Conservation (phyloP, 2,113 vertebrate species). For the Zingel zingel region DNA sequence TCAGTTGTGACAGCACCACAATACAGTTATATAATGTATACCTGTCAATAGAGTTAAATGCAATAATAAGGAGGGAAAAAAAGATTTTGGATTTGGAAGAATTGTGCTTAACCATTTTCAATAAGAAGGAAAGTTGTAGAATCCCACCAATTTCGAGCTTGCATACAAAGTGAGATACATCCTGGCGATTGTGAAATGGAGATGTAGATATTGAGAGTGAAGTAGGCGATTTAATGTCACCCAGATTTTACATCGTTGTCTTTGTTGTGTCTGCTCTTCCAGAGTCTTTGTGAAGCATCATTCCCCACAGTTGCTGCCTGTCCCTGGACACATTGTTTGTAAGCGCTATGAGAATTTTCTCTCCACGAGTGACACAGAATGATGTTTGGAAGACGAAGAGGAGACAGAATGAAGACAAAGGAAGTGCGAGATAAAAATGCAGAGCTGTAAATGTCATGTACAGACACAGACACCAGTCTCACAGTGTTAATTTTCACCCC, state of each 20-base stretch:
- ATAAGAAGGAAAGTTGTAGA: neutral
- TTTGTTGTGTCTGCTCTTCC: constrained; percentile 49
- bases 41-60: neutral
- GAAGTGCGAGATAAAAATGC: constrained; percentile 60
- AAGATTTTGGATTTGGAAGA: neutral
- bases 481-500: constrained; percentile 74
- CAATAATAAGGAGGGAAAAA: too few relatives aligned
- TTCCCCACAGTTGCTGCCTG: constrained; percentile 52
- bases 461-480: constrained; percentile 82
- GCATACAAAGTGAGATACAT: neutral
- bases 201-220: neutral
- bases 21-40: neutral
- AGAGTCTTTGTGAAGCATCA: constrained; percentile 74
- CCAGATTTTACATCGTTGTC: constrained; percentile 17
- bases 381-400: constrained; percentile 53
- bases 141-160: neutral
- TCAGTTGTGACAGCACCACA: neutral
- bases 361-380: constrained; percentile 62
- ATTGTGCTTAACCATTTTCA: neutral
- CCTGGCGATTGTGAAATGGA: neutral
- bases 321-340: constrained; percentile 73
- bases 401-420: constrained; percentile 51
- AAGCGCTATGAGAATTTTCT: constrained; percentile 74
- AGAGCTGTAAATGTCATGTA: constrained; percentile 84
- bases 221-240: neutral